Conservation (phyloP, 1,140 invertebrate genomes). For the Dolichoris vasculosae region DNA sequence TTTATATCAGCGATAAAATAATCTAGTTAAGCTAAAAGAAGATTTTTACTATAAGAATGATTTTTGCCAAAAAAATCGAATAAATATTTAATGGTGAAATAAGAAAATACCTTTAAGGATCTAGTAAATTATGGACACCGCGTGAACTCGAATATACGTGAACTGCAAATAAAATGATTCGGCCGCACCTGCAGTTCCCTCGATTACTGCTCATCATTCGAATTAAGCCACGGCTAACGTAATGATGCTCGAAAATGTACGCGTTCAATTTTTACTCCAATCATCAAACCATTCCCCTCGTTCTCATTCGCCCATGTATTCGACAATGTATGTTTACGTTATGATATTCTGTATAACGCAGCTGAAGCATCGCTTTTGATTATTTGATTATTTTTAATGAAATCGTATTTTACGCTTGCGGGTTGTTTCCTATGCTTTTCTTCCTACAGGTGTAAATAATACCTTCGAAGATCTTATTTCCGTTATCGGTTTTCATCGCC, state of each 20-base stretch:
- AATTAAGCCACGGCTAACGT: conserved; percentile 41
- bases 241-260: conserved; percentile 40
- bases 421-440: background rate
- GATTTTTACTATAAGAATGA: too few relatives aligned
- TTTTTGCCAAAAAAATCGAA: too few relatives aligned
- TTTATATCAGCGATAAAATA: too few relatives aligned
- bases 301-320: background rate
- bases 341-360: background rate
- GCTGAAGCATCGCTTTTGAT: conserved; percentile 38
- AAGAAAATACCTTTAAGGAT: background rate
- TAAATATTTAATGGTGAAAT: background rate
- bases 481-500: conserved; percentile 8
- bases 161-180: conserved; percentile 22
- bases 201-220: conserved; percentile 46
- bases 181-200: conserved; percentile 27
- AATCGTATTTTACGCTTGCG: conserved; percentile 6
- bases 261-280: conserved; percentile 47
- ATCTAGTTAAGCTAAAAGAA: too few relatives aligned
- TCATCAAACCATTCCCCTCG: conserved; percentile 25
- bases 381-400: conserved; percentile 51
- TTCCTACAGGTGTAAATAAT: conserved; percentile 45
- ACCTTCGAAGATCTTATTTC: conserved; percentile 16
- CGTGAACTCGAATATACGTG: background rate
- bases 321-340: conserved; percentile 1
- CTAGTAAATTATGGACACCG: background rate